phyloP scores from a whole-genome alignment of 2,797 vertebrate species.

The Apogon talboti region DNA sequence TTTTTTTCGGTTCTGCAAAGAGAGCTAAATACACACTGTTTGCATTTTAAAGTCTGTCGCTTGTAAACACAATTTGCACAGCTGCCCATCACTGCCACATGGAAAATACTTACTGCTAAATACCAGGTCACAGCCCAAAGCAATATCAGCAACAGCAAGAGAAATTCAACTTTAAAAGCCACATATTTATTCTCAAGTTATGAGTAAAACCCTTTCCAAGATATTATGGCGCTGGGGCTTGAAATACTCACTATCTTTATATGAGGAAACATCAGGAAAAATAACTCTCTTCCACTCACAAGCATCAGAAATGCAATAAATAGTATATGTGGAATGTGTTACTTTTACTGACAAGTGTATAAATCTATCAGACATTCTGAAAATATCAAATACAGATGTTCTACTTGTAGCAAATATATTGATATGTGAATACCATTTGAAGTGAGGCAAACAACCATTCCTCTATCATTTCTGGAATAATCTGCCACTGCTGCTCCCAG shows the following conservation, averaged over 20 bases:
- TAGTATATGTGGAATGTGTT: conserved; percentile 2
- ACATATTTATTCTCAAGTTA: too few species aligned
- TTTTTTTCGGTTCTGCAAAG: conserved; percentile 8
- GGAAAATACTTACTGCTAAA: conserved; percentile 27
- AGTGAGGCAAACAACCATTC: conserved; percentile 5
- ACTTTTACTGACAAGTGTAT: background rate
- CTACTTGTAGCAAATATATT: background rate
- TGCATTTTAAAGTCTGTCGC: conserved; percentile 26
- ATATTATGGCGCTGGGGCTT: too few species aligned
- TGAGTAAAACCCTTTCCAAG: too few species aligned
- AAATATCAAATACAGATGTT: background rate
- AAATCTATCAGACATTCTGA: conserved; percentile 7
- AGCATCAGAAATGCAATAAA: background rate
- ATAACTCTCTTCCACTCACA: too few species aligned
- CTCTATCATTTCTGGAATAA: conserved; percentile 6
- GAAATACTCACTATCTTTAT: too few species aligned
- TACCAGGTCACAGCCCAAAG: conserved; percentile 28
- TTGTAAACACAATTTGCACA: conserved; percentile 56
- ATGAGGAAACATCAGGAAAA: too few species aligned
- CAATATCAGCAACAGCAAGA: background rate
- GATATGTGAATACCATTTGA: conserved; percentile 5
- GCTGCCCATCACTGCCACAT: conserved; percentile 44
- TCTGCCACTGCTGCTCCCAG: conserved; percentile 12
- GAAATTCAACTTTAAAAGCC: too few species aligned
- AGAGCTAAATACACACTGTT: conserved; percentile 47